phyloP scores from a whole-genome alignment of 37 sponge, comb jelly and placozoan genomes.

The Diacarnus erythraeanus region DNA sequence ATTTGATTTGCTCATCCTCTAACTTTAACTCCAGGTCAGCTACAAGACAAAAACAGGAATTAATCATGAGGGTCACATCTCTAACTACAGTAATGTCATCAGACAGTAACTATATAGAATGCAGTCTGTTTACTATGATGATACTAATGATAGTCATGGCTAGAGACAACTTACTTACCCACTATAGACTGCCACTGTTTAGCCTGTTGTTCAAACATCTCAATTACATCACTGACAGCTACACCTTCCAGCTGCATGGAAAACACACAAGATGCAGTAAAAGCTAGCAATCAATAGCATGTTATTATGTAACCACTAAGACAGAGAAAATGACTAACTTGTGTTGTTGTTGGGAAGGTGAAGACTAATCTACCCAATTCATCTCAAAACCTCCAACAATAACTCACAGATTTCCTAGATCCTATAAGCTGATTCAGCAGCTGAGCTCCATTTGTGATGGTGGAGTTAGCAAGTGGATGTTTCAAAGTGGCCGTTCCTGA shows the following conservation, averaged over 20 bases:
- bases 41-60: too few relatives aligned
- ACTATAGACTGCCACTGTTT: constrained; percentile 16
- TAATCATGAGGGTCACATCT: too few relatives aligned
- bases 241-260: constrained; percentile 28
- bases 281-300: not conserved
- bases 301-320: too few relatives aligned
- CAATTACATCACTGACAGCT: not conserved
- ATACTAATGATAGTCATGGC: too few relatives aligned
- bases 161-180: constrained; percentile 13
- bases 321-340: too few relatives aligned
- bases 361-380: too few relatives aligned
- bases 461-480: constrained; percentile 27
- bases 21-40: not conserved
- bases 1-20: not conserved
- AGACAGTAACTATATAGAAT: too few relatives aligned
- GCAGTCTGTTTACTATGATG: too few relatives aligned
- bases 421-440: not conserved
- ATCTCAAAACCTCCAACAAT: too few relatives aligned
- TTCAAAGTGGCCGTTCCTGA: constrained; percentile 34
- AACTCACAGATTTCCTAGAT: constrained; percentile 9
- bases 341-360: too few relatives aligned
- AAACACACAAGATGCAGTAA: too few relatives aligned
- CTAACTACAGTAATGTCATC: too few relatives aligned
- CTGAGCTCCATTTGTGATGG: not conserved
- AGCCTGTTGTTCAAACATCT: constrained; percentile 17